Conservation (phyloP, 2,888 invertebrate genomes). For the Rotaria macrura region DNA sequence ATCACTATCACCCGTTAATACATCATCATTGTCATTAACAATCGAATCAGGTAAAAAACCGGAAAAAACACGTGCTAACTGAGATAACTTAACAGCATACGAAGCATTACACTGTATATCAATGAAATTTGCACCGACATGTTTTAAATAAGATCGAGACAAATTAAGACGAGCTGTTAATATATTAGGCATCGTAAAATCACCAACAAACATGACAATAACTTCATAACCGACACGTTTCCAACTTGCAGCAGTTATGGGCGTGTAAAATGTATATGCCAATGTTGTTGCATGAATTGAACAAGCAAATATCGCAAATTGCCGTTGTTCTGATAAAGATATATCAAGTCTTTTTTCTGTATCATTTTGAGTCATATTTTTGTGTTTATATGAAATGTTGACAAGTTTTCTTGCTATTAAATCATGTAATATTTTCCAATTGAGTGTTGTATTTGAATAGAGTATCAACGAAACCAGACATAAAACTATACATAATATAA, state of each 20-base stretch:
- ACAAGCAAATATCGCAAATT: constrained; percentile 8
- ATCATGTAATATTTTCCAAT: too few relatives aligned
- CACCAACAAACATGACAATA: not conserved
- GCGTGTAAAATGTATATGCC: not conserved
- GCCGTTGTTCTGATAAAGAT: too few relatives aligned
- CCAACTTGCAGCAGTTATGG: not conserved
- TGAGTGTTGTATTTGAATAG: not conserved
- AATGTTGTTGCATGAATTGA: not conserved
- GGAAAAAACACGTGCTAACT: not conserved
- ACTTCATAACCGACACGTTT: not conserved
- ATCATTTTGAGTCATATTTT: too few relatives aligned
- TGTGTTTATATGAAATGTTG: too few relatives aligned
- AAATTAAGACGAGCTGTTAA: not conserved
- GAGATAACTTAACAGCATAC: not conserved
- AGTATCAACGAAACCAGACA: not conserved
- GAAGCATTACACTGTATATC: not conserved
- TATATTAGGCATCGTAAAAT: not conserved
- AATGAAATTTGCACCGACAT: not conserved
- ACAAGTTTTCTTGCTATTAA: too few relatives aligned
- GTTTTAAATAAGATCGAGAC: not conserved
- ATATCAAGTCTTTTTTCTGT: too few relatives aligned
- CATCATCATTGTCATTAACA: not conserved
- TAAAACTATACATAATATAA: not conserved
- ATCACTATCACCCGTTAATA: constrained; percentile 15
- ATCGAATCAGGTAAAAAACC: not conserved